Percentiles rank a stretch among this genome's conserved stretches.
These are phyloP conservation scores for Cheilosia soror DNA, from an alignment of 2,888 invertebrate species.

Conservation along the genomic window DNA sequence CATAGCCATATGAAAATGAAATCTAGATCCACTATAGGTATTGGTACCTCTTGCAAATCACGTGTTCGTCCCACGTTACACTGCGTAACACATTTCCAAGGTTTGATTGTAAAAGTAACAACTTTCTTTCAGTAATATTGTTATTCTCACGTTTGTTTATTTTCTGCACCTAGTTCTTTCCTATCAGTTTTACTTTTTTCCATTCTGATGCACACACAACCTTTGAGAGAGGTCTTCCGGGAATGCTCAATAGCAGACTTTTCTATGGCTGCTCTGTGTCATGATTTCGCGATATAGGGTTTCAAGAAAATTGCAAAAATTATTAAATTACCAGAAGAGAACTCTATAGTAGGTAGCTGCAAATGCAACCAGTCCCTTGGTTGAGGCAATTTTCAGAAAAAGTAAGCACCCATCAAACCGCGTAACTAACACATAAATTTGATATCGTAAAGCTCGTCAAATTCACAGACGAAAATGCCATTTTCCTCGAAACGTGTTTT, in stretches of 20 bases:
- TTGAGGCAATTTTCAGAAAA: conserved; percentile 12
- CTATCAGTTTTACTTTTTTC: conserved; percentile 31
- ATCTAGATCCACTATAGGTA: too few relatives aligned
- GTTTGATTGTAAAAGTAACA: neutral
- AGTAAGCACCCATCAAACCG: conserved; percentile 54
- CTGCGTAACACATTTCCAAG: neutral
- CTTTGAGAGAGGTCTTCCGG: conserved; percentile 19
- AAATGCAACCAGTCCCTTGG: neutral
- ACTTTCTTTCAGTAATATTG: conserved; percentile 24
- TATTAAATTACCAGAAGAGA: conserved; percentile 62
- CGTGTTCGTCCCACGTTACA: neutral
- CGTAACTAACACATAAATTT: conserved; percentile 45
- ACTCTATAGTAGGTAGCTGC: neutral
- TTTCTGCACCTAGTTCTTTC: conserved; percentile 8
- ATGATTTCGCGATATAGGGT: conserved; percentile 21
- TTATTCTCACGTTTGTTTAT: neutral
- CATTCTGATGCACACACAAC: conserved; percentile 45
- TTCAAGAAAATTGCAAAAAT: conserved; percentile 57
- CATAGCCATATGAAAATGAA: too few relatives aligned
- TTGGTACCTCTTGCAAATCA: too few relatives aligned
- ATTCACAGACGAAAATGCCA: conserved; percentile 38
- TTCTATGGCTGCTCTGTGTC: conserved; percentile 58
- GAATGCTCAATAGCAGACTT: conserved; percentile 27
- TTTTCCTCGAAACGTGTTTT: conserved; percentile 7
- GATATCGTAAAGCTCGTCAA: conserved; percentile 38